Evolutionary conservation across 1,140 invertebrate genomes (phyloP).

Genomic region (Drosophila erecta): DNA sequence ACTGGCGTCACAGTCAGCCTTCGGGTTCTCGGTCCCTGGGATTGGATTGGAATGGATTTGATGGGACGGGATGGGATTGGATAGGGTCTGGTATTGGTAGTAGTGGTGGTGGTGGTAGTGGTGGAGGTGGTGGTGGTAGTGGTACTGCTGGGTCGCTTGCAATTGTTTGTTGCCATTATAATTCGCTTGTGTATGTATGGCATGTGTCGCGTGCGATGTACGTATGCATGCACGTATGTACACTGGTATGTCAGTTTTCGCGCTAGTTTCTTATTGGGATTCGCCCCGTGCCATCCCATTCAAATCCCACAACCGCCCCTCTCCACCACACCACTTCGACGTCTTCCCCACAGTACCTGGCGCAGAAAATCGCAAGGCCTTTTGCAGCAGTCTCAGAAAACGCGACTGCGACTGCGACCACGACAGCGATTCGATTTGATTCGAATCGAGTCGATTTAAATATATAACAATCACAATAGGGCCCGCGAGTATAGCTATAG

Average conservation of each 20-base stretch:
- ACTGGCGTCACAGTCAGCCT: slow-evolving; percentile 74
- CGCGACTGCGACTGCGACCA: slow-evolving; percentile 35
- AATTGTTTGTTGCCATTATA: slow-evolving; percentile 52
- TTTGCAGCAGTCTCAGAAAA: slow-evolving; percentile 58
- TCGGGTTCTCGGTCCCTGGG: slow-evolving; percentile 45
- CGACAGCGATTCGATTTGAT: slow-evolving; percentile 15
- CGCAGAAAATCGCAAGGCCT: slow-evolving; percentile 67
- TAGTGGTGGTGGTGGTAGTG: neutral
- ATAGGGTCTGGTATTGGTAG: slow-evolving; percentile 3
- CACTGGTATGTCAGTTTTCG: slow-evolving; percentile 37
- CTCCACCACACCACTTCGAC: neutral
- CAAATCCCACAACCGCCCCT: neutral
- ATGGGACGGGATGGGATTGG: neutral
- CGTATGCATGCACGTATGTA: slow-evolving; percentile 8
- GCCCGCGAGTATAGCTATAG: slow-evolving; percentile 27
- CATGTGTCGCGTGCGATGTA: slow-evolving; percentile 9
- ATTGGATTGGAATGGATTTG: slow-evolving; percentile 7
- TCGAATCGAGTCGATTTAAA: slow-evolving; percentile 54
- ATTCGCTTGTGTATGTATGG: slow-evolving; percentile 12
- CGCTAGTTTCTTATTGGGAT: slow-evolving; percentile 66
- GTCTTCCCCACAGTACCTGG: slow-evolving; percentile 58
- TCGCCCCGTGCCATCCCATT: slow-evolving; percentile 21
- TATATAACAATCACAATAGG: slow-evolving; percentile 47
- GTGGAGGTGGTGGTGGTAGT: slow-evolving; percentile 1
- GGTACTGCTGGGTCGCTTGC: slow-evolving; percentile 28